These are phyloP conservation scores for Ecdyonurus torrentis DNA, from an alignment of 2,888 invertebrate genomes.

Conservation along the genomic window DNA sequence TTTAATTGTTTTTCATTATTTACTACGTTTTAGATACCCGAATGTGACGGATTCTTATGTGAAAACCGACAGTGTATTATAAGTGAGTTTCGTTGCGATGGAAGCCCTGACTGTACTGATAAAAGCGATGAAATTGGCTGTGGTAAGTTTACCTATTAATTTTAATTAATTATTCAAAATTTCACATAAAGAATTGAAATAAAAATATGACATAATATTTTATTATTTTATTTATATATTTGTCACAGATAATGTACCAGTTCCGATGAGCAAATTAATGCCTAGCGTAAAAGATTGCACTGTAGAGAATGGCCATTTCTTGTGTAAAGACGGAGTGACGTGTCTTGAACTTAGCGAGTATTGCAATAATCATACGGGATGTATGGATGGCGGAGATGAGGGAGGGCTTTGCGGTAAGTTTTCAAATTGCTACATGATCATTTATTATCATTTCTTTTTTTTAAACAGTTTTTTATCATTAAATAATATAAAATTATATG, in stretches of 20 bases:
- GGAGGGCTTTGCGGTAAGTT: constrained; percentile 23
- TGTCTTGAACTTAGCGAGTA: constrained; percentile 34
- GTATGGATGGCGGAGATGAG: constrained; percentile 47
- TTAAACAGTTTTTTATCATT: too few species aligned
- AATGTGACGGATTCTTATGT: constrained; percentile 46
- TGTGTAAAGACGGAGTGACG: constrained; percentile 34
- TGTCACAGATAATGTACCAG: constrained; percentile 25
- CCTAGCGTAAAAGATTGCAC: constrained; percentile 27
- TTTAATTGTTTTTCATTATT: constrained; percentile 2
- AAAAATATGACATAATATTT: too few species aligned
- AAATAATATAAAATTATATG: too few species aligned
- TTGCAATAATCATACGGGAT: constrained; percentile 38
- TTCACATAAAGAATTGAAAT: too few species aligned
- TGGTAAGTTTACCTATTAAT: too few species aligned
- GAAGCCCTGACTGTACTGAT: constrained; percentile 37
- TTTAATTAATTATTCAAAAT: too few species aligned
- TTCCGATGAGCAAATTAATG: neutral
- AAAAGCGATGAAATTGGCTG: constrained; percentile 23
- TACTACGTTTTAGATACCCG: too few species aligned
- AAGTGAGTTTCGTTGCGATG: constrained; percentile 30
- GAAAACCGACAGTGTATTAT: constrained; percentile 35
- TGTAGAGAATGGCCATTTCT: constrained; percentile 29
- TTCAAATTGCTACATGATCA: too few species aligned
- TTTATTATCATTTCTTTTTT: too few species aligned
- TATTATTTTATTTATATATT: too few species aligned